Base-by-base conservation (phyloP, 2,113 vertebrate genomes). In the Colinus virginianus region DNA sequence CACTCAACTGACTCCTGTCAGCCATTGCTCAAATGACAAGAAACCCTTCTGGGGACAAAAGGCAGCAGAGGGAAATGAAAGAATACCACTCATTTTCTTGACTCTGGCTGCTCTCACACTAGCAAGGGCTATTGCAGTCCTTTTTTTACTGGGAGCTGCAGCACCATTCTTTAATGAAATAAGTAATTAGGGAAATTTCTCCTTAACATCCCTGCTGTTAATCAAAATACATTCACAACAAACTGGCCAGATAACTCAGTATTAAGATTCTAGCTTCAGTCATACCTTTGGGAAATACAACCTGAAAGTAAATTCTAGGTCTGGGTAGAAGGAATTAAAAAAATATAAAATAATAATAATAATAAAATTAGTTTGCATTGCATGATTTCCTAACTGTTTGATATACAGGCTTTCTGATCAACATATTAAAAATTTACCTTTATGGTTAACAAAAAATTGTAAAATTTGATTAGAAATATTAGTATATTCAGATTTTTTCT, bases 31-130 rank as follows among this genome's bases (percentile, higher is more conserved):
- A 96, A 97, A 96, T 96, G 81, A 97, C 56, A 96, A 69, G 63
- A 95, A 97, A 87, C 59, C 85, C 93, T 97, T 93, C 90, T 93
- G 83, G 93, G 95, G 92, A 97, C 87, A 96, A 91, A 94, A 88
- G 17, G n/a, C 78, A 79, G 10, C 7, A 22, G 49, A 76, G 20
- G 53, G 43, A 90, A 63, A 71, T 8, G 43, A 87, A 4, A 69
- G 28, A 91, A 72, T 79, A 68, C 75, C 40, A 74, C 72, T 94
- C 42, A 80, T 68, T 93, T 83, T 88, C 69, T 85, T 84, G 87
- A 68, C 6, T 6, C 16, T 82, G 68, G 20, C 40, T 84, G 56
- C 16, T 58, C 16, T 72, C 40, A 69, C 11, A 19, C 5, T 48
- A 48, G 45, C 13, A 13, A 68, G 20, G 8, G 12, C 78, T 69